Evolutionary conservation across 2,888 invertebrate species (phyloP).

Genomic region (Atethmia centrago): DNA sequence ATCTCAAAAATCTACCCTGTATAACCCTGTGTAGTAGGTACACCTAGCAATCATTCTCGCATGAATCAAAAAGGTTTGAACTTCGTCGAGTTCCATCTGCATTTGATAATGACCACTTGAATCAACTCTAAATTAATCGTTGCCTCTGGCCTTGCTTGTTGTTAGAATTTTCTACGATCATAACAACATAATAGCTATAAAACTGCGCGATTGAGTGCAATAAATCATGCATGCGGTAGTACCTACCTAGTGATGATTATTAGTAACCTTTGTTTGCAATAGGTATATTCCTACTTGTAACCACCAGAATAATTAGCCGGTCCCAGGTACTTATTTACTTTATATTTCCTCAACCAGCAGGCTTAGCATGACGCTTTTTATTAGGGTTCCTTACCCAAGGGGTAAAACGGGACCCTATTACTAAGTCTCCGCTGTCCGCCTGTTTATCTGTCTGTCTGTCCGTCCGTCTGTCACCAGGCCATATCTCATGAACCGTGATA

Average conservation of each 20-base stretch:
- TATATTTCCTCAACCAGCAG: not conserved
- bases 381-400: too few species aligned
- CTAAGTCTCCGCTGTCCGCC: too few species aligned
- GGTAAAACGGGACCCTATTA: too few species aligned
- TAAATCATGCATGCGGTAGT: slow-evolving; percentile 33
- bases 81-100: slow-evolving; percentile 8
- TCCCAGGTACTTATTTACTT: slow-evolving; percentile 5
- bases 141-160: slow-evolving; percentile 45
- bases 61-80: not conserved
- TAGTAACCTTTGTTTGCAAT: slow-evolving; percentile 26
- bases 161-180: slow-evolving; percentile 47
- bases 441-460: too few species aligned
- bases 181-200: slow-evolving; percentile 47
- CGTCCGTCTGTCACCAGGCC: too few species aligned
- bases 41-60: not conserved
- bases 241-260: slow-evolving; percentile 19
- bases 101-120: slow-evolving; percentile 19
- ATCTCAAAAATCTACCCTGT: not conserved
- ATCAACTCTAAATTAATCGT: slow-evolving; percentile 22
- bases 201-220: slow-evolving; percentile 38
- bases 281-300: slow-evolving; percentile 3
- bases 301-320: not conserved
- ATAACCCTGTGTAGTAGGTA: too few species aligned
- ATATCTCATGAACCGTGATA: too few species aligned
- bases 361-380: too few species aligned